Conservation (phyloP, 2,888 invertebrate species). For the Coenonympha glycerion region DNA sequence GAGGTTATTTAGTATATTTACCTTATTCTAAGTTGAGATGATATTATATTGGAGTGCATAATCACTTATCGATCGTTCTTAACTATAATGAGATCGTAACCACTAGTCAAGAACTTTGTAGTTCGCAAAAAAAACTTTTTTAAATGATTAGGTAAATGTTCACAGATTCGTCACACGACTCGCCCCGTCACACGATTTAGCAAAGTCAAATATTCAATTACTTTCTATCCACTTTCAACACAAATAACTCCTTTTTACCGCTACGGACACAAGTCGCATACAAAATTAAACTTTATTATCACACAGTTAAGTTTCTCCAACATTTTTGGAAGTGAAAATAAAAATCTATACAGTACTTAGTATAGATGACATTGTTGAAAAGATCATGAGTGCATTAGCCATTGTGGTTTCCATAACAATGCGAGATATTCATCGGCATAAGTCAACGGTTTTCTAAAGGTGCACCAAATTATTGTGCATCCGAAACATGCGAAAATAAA, state of each 20-base stretch:
- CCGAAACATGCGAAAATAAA: conserved; percentile 1
- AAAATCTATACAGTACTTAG: conserved; percentile 54
- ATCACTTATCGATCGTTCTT: too few species aligned
- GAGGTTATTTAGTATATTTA: too few species aligned
- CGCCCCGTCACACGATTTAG: conserved; percentile 70
- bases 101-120: too few species aligned
- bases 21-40: too few species aligned
- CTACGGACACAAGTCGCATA: not conserved
- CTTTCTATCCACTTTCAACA: conserved; percentile 46
- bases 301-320: conserved; percentile 13
- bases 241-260: conserved; percentile 24
- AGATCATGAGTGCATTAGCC: conserved; percentile 71
- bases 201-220: conserved; percentile 74
- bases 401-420: conserved; percentile 56
- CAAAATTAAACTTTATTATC: conserved; percentile 5
- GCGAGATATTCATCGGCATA: conserved; percentile 47
- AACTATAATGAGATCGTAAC: too few species aligned
- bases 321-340: conserved; percentile 8
- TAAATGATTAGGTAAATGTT: too few species aligned
- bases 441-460: conserved; percentile 54
- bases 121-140: too few species aligned
- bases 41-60: too few species aligned
- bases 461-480: conserved; percentile 16
- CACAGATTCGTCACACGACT: conserved; percentile 30
- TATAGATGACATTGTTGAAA: conserved; percentile 70